A percentile compares a stretch with the other conserved stretches of the same genome.
These are phyloP conservation scores for Trissolcus basalis DNA, from an alignment of 1,140 invertebrate species.

Conservation along the genomic window DNA sequence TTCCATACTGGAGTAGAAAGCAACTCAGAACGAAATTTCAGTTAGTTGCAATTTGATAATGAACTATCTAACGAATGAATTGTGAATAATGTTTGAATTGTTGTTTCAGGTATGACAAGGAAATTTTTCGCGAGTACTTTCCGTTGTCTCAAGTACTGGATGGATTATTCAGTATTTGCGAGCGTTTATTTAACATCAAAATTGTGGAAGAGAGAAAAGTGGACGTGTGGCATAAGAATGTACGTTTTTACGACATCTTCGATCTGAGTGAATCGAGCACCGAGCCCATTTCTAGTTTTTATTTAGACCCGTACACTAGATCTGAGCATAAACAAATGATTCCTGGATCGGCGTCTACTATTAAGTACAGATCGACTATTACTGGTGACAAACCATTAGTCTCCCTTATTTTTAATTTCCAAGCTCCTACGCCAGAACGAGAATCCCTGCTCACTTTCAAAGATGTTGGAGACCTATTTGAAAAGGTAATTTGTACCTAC, in stretches of 20 bases:
- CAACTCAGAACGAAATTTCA: constrained; percentile 80
- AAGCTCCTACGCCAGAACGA: constrained; percentile 78
- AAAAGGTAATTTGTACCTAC: constrained; percentile 76
- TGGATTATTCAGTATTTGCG: constrained; percentile 79
- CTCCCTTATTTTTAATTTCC: constrained; percentile 90
- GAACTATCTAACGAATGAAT: too few relatives aligned
- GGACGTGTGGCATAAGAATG: constrained; percentile 90
- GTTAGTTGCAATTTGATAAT: constrained; percentile 65
- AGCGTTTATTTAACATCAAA: constrained; percentile 85
- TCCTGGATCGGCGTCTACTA: constrained; percentile 82
- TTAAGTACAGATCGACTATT: constrained; percentile 81
- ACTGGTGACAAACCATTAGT: constrained; percentile 81
- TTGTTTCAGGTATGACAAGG: constrained; percentile 80
- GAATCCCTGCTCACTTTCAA: constrained; percentile 84
- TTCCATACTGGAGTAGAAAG: constrained; percentile 90
- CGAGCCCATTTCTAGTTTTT: constrained; percentile 85
- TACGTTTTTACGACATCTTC: constrained; percentile 88
- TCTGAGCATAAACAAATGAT: constrained; percentile 77
- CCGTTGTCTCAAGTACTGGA: constrained; percentile 86
- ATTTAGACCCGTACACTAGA: constrained; percentile 87
- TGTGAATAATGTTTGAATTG: constrained; percentile 3
- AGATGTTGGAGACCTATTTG: constrained; percentile 86
- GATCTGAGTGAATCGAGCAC: constrained; percentile 80
- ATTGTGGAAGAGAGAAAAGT: constrained; percentile 81
- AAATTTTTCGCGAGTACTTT: constrained; percentile 87